These are phyloP conservation scores for Neelides sp. DNA, from an alignment of 1,140 invertebrate species.

Conservation along the genomic window DNA sequence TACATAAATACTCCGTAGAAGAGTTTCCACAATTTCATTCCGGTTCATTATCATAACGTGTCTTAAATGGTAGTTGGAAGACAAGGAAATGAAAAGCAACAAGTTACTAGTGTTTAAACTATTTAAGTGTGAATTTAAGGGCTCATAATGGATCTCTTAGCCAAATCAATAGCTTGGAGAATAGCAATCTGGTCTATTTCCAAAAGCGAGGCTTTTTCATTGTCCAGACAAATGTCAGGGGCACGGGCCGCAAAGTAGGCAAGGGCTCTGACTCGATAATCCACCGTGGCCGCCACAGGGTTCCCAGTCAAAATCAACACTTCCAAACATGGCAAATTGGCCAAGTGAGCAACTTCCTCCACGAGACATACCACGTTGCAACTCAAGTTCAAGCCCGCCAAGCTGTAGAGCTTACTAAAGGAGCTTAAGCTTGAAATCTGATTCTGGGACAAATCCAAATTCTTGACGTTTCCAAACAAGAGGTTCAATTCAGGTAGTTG, in stretches of 20 bases:
- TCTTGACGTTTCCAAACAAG: slow-evolving; percentile 65
- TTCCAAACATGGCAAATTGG: slow-evolving; percentile 70
- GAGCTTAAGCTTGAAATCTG: slow-evolving; percentile 58
- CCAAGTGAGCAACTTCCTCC: slow-evolving; percentile 64
- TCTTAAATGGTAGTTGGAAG: too few relatives aligned
- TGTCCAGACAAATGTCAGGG: slow-evolving; percentile 66
- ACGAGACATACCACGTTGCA: slow-evolving; percentile 70
- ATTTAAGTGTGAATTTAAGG: too few relatives aligned
- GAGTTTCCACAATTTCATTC: too few relatives aligned
- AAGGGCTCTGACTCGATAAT: slow-evolving; percentile 81
- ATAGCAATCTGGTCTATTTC: slow-evolving; percentile 84
- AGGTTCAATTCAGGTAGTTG: slow-evolving; percentile 12
- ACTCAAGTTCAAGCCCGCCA: slow-evolving; percentile 72
- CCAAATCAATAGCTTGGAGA: slow-evolving; percentile 65
- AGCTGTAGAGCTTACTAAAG: slow-evolving; percentile 68
- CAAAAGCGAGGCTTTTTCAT: slow-evolving; percentile 68
- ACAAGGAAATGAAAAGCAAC: too few relatives aligned
- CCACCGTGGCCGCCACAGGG: slow-evolving; percentile 68
- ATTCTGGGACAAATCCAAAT: slow-evolving; percentile 77
- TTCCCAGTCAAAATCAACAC: slow-evolving; percentile 74
- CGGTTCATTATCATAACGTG: too few relatives aligned
- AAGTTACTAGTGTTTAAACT: too few relatives aligned
- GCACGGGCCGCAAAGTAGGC: slow-evolving; percentile 66
- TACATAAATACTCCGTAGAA: too few relatives aligned
- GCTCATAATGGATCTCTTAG: slow-evolving; percentile 33